Evolutionary conservation across 2,797 vertebrate species (phyloP), one percentile per base, ranked within the genome.

Genomic region (Cryptoprocta ferox): DNA sequence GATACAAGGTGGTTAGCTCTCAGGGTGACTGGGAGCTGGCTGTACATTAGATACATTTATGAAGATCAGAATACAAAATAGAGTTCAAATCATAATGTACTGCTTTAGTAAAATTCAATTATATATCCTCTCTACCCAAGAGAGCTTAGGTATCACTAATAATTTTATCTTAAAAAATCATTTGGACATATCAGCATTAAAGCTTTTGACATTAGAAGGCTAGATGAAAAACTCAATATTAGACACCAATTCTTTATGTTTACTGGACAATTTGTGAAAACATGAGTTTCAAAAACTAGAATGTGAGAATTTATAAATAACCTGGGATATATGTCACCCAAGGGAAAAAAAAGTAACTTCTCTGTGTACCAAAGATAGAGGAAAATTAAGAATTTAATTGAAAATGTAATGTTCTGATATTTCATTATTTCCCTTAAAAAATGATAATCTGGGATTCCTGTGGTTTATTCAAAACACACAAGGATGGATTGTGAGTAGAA

Each of bases 391-490:
- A 59, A 96, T 75, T 91, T 83, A 50, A 82, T 48, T 89, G 39
- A 82, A 92, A 91, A 82, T 53, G 2, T 88, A 59, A n/a, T 1
- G 9, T 42, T 68, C 15, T 78, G 35, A 5, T 66, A 73, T 73
- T 82, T 68, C 1, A 80, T 32, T 80, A 42, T 91, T 94, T 90
- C 11, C 0, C 78, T 61, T 84, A 50, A 66, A 66, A 76, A 56
- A 86, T 59, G 0, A 73, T 91, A 76, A 91, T 92, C 18, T 85
- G 15, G 26, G n/a, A 82, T 86, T 87, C 4, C 73, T 71, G 4
- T 24, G 84, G 59, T 76, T 35, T 87, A 87, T 73, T 93, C 32
- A 84, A 98, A 96, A 50, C n/a, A 63, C 1, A 35, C 39, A 5
- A 50, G 8, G n/a, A 30, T 76, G 21, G 14, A 50, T 82, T 37